phyloP scores from a whole-genome alignment of 2,888 invertebrate species.

The Teleogryllus oceanicus region DNA sequence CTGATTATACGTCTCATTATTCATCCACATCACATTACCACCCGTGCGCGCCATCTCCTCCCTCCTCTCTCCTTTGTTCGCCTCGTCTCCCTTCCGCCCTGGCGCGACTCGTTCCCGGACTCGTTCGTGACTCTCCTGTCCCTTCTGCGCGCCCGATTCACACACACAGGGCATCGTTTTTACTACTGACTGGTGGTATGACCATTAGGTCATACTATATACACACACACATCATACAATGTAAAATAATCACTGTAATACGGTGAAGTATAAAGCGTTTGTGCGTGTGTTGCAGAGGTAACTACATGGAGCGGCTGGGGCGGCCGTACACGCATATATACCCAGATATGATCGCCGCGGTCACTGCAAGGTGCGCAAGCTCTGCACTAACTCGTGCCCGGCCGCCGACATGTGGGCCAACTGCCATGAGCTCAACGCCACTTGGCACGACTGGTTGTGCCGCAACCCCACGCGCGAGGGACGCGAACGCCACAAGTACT shows the following conservation, averaged over 20 bases:
- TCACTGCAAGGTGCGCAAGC: conserved; percentile 59
- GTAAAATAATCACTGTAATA: not conserved
- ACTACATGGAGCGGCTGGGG: conserved; percentile 58
- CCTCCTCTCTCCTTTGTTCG: too few relatives aligned
- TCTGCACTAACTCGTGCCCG: conserved; percentile 72
- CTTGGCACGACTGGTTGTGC: conserved; percentile 61
- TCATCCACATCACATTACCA: too few relatives aligned
- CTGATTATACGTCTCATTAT: too few relatives aligned
- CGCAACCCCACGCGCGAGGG: conserved; percentile 54
- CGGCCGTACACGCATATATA: conserved; percentile 70
- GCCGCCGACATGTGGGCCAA: conserved; percentile 69
- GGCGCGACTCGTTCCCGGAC: too few relatives aligned
- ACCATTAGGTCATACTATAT: too few relatives aligned
- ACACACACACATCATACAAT: not conserved
- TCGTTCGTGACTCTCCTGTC: too few relatives aligned
- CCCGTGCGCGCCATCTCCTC: too few relatives aligned
- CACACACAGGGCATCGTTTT: too few relatives aligned
- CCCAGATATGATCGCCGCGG: too few relatives aligned
- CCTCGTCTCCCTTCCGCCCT: too few relatives aligned
- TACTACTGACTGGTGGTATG: too few relatives aligned
- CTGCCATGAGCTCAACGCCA: conserved; percentile 60
- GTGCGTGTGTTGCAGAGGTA: conserved; percentile 58
- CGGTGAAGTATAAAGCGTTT: not conserved
- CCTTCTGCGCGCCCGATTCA: too few relatives aligned
- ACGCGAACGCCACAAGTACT: conserved; percentile 53